phyloP scores from a whole-genome alignment of 2,888 invertebrate species.

The Drosophila demipolita region DNA sequence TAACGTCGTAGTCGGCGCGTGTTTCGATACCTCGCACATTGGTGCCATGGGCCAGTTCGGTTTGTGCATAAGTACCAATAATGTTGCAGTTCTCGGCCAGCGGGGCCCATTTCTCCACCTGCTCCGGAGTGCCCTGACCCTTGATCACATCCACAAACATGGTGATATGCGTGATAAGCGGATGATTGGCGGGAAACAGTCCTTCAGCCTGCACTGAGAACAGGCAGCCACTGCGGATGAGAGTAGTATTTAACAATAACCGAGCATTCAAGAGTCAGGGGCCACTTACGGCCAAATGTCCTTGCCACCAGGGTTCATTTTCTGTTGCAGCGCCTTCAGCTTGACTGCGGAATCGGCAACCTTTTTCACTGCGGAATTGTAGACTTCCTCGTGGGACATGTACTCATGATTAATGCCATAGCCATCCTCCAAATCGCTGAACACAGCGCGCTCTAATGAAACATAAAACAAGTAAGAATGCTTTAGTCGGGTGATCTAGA shows the following conservation, averaged over 20 bases:
- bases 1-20: conserved; percentile 93
- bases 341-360: conserved; percentile 87
- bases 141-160: conserved; percentile 96
- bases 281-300: conserved; percentile 89
- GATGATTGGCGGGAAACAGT: conserved; percentile 68
- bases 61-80: conserved; percentile 97
- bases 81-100: conserved; percentile 92
- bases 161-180: conserved; percentile 91
- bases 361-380: conserved; percentile 91
- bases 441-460: conserved; percentile 70
- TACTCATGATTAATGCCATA: conserved; percentile 90
- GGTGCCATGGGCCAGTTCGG: conserved; percentile 97
- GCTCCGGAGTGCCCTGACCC: conserved; percentile 94
- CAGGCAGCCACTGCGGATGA: conserved; percentile 41
- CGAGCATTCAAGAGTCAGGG: background rate
- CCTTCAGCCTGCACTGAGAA: conserved; percentile 43
- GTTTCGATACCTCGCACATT: conserved; percentile 95
- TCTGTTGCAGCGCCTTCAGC: conserved; percentile 89
- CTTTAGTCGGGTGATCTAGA: too few species aligned
- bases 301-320: conserved; percentile 89
- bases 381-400: conserved; percentile 93
- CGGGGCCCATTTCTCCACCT: conserved; percentile 93
- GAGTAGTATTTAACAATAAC: background rate
- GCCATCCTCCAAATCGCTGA: conserved; percentile 88
- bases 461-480: background rate